Percentiles rank a stretch among this genome's conserved stretches.
These are phyloP conservation scores for Tonatia bakeri DNA, from an alignment of 2,113 vertebrate species.

Conservation along the genomic window DNA sequence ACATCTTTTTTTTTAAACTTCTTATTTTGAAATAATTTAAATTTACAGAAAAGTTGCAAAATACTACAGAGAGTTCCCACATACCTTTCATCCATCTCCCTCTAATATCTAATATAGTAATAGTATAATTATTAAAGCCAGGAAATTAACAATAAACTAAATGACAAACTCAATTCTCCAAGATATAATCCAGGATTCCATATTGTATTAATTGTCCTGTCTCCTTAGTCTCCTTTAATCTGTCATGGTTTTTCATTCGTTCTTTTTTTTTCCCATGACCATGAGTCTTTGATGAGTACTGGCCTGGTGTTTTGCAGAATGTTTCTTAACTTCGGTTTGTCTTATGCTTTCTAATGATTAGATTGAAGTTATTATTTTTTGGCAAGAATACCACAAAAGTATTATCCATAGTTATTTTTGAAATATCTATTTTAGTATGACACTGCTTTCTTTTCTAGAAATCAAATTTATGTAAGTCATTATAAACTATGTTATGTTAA, in stretches of 20 bases:
- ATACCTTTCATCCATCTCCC: neutral
- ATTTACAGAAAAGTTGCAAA: neutral
- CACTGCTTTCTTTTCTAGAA: neutral
- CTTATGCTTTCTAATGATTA: neutral
- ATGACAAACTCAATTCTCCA: neutral
- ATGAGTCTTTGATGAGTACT: neutral
- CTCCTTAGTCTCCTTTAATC: neutral
- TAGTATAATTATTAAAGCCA: neutral
- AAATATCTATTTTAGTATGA: neutral
- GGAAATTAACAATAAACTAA: neutral
- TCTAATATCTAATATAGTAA: neutral
- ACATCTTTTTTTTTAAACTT: neutral
- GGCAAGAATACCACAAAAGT: neutral
- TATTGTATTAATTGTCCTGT: neutral
- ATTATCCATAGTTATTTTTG: neutral
- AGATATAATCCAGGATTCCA: neutral
- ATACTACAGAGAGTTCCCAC: neutral
- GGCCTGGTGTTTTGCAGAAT: neutral
- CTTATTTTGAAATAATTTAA: constrained; percentile 14
- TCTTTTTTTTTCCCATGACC: neutral
- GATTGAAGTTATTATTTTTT: neutral
- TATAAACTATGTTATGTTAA: neutral
- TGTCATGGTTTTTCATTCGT: neutral
- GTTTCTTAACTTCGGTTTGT: neutral
- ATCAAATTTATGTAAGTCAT: neutral